These are phyloP conservation scores for Luffia ferchaultella DNA, from an alignment of 2,888 invertebrate genomes.

Conservation along the genomic window DNA sequence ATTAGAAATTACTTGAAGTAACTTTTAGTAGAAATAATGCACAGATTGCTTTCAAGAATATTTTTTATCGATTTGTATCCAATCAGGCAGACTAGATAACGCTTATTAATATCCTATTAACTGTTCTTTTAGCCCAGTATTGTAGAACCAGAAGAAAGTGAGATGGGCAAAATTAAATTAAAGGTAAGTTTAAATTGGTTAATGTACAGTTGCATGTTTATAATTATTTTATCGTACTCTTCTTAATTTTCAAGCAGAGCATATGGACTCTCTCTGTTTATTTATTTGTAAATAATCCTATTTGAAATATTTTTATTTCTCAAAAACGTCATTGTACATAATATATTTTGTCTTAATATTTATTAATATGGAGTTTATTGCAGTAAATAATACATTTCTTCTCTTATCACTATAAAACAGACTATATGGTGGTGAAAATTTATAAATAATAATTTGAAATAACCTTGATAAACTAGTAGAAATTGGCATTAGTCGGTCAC, in stretches of 20 bases:
- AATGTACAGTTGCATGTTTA: conserved; percentile 3
- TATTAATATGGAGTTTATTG: background rate
- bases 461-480: conserved; percentile 5
- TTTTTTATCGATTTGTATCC: too few relatives aligned
- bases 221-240: background rate
- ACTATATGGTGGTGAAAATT: background rate
- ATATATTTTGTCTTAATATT: background rate
- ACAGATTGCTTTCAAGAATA: too few relatives aligned
- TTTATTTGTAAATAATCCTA: background rate
- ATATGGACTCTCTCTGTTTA: background rate
- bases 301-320: too few relatives aligned
- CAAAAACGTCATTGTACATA: background rate
- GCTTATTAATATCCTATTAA: conserved; percentile 37
- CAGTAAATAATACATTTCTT: background rate
- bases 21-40: too few relatives aligned
- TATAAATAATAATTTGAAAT: background rate
- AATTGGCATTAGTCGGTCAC: background rate
- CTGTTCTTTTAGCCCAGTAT: conserved; percentile 49
- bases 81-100: too few relatives aligned
- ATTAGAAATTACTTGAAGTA: too few relatives aligned
- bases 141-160: conserved; percentile 38
- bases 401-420: background rate
- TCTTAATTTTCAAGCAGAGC: background rate
- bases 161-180: conserved; percentile 45
- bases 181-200: conserved; percentile 41